These are phyloP conservation scores for Acropternis orthonyx DNA, from an alignment of 2,797 vertebrate species.

Conservation along the genomic window DNA sequence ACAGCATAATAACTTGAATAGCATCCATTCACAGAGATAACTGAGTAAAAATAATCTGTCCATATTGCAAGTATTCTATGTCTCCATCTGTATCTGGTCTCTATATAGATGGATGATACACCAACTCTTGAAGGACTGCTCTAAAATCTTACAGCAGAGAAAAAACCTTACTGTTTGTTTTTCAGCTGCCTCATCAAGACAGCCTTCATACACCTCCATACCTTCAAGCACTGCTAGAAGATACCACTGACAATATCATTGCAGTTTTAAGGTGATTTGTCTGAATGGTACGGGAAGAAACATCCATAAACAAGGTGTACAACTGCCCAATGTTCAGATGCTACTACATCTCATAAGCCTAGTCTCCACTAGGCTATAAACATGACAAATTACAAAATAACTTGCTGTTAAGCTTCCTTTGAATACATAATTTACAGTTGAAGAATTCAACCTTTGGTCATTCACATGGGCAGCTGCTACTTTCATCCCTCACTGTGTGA, in stretches of 20 bases:
- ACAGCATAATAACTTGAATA: neutral
- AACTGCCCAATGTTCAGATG: neutral
- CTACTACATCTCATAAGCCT: neutral
- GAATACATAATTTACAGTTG: neutral
- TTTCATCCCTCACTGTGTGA: neutral
- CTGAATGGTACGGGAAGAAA: fast-evolving
- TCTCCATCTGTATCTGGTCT: neutral
- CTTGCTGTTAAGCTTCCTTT: neutral
- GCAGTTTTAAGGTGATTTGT: neutral
- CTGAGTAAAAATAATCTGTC: neutral
- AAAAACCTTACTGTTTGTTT: neutral
- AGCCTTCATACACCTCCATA: neutral
- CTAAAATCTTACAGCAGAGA: neutral
- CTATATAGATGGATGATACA: neutral
- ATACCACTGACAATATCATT: neutral
- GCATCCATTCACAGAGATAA: neutral
- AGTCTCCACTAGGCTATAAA: neutral
- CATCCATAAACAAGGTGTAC: neutral
- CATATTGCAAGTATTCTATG: neutral
- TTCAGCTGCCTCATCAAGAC: neutral
- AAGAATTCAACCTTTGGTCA: neutral
- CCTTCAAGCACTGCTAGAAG: neutral
- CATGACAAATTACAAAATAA: neutral
- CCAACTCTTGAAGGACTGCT: neutral
- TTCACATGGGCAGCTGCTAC: neutral